Evolutionary conservation across 1,140 invertebrate species (phyloP).

Genomic region (Tetramorium simillimum): DNA sequence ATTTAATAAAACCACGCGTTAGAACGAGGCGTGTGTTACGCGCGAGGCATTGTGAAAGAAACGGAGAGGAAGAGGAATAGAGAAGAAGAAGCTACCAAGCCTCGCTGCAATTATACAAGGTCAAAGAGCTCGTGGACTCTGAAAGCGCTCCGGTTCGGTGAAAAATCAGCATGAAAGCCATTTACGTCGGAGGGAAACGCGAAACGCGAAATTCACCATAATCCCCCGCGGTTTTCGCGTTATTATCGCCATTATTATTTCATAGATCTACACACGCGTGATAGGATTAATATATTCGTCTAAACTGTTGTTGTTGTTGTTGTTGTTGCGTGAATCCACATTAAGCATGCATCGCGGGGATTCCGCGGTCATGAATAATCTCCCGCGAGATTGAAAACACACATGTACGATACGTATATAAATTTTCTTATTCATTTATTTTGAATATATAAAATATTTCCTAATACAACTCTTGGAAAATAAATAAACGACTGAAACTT

Average conservation of each 20-base stretch:
- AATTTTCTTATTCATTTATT: slow-evolving; percentile 20
- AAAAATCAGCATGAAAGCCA: slow-evolving; percentile 32
- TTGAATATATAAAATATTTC: neutral
- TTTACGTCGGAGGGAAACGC: neutral
- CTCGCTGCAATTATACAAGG: slow-evolving; percentile 50
- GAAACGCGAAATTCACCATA: neutral
- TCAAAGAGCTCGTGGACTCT: slow-evolving; percentile 33
- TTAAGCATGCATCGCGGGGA: neutral
- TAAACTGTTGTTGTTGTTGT: slow-evolving; percentile 15
- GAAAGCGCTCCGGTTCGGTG: slow-evolving; percentile 33
- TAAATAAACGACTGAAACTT: neutral
- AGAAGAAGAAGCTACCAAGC: neutral
- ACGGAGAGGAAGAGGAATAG: neutral
- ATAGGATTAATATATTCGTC: slow-evolving; percentile 3
- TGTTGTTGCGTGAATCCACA: neutral
- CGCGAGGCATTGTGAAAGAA: neutral
- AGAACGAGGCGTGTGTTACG: slow-evolving; percentile 55
- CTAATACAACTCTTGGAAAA: neutral
- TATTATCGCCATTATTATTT: slow-evolving; percentile 35
- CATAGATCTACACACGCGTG: neutral
- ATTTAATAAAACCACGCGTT: slow-evolving; percentile 63
- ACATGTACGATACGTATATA: neutral
- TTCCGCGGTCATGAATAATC: slow-evolving; percentile 2
- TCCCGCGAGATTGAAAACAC: neutral
- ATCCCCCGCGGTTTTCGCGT: neutral